phyloP scores from a whole-genome alignment of 2,113 vertebrate genomes.

The Cisticola juncidis region DNA sequence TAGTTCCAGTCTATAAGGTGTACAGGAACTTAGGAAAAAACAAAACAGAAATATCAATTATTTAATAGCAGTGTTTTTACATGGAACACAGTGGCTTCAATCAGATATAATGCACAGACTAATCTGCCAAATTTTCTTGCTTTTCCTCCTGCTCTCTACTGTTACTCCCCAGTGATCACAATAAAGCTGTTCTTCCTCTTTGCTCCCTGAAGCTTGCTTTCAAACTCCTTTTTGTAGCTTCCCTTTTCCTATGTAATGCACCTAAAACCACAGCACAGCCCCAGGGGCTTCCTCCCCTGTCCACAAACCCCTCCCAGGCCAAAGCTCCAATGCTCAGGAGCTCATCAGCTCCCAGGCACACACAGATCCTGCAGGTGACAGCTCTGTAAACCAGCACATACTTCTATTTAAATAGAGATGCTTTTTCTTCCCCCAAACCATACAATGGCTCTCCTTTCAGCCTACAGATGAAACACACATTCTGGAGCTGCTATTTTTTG shows the following conservation, averaged over 20 bases:
- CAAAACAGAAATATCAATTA: not conserved
- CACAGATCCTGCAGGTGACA: not conserved
- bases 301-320: not conserved
- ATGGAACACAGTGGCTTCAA: not conserved
- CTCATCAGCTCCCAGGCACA: not conserved
- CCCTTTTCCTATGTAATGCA: not conserved
- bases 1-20: not conserved
- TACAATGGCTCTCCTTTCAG: not conserved
- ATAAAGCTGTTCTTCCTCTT: not conserved
- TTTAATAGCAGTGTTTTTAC: not conserved
- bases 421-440: not conserved
- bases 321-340: not conserved
- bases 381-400: not conserved
- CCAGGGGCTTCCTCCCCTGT: not conserved
- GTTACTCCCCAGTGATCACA: not conserved
- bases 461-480: not conserved
- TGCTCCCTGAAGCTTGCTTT: not conserved
- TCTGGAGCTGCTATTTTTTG: conserved; percentile 14
- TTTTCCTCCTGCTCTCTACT: not conserved
- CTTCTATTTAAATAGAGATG: not conserved
- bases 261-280: fast-evolving
- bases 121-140: not conserved
- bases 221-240: not conserved
- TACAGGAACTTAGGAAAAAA: not conserved
- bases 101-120: not conserved